phyloP scores from a whole-genome alignment of 2,113 vertebrate species.

The Ursus arctos region DNA sequence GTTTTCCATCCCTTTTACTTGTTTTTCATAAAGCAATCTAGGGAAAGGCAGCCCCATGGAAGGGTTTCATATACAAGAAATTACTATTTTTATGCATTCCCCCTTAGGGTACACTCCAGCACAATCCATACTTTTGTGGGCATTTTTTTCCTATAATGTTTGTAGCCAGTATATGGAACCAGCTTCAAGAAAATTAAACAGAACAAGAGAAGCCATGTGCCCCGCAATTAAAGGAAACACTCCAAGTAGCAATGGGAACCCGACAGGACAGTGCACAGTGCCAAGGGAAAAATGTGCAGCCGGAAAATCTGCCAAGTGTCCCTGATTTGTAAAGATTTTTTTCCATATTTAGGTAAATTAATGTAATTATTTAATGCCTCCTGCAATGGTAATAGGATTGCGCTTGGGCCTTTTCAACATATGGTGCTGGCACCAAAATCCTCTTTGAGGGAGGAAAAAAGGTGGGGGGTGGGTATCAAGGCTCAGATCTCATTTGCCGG shows the following conservation, averaged over 20 bases:
- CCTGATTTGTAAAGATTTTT: constrained; percentile 92
- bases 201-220: constrained; percentile 90
- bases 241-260: constrained; percentile 93
- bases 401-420: constrained; percentile 82
- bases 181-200: constrained; percentile 87
- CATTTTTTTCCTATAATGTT: constrained; percentile 81
- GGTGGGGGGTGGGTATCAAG: constrained; percentile 65
- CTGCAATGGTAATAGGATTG: constrained; percentile 86
- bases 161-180: constrained; percentile 82
- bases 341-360: constrained; percentile 91
- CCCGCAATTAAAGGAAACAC: constrained; percentile 93
- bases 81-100: constrained; percentile 84
- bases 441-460: constrained; percentile 69
- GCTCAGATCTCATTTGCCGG: constrained; percentile 81
- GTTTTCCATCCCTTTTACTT: not conserved
- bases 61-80: constrained; percentile 84
- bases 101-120: constrained; percentile 82
- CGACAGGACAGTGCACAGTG: constrained; percentile 89
- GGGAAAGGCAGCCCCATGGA: constrained; percentile 44
- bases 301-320: constrained; percentile 91
- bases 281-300: constrained; percentile 92
- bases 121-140: constrained; percentile 86
- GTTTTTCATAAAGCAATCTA: constrained; percentile 44
- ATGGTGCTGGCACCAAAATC: constrained; percentile 83
- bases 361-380: constrained; percentile 88